Percentiles rank a stretch among this genome's conserved stretches.
Conservation (phyloP, 2,113 vertebrate species). For the Notothenia coriiceps region DNA sequence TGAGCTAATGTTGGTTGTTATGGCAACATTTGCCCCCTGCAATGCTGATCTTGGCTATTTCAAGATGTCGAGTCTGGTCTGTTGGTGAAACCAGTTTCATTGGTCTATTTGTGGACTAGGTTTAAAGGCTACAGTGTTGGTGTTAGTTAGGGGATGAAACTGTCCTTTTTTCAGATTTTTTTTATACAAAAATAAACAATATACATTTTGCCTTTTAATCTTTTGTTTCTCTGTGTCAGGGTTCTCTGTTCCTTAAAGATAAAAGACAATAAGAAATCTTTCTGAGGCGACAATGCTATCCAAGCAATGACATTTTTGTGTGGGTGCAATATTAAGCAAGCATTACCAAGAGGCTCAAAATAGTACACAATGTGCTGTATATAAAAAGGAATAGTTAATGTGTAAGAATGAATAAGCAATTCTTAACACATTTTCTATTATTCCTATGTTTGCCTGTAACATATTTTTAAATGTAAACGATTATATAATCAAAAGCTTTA, state of each 20-base stretch:
- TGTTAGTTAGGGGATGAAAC: background rate
- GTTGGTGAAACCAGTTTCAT: background rate
- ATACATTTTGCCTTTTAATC: background rate
- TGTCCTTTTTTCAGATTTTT: too few species aligned
- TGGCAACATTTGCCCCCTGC: background rate
- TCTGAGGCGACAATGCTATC: constrained; percentile 9
- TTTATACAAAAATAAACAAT: too few species aligned
- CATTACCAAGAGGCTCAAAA: background rate
- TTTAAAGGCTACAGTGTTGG: background rate
- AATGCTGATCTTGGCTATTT: background rate
- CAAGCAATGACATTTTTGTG: constrained; percentile 3
- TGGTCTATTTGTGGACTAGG: background rate
- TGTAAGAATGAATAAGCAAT: background rate
- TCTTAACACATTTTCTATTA: background rate
- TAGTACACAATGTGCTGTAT: background rate
- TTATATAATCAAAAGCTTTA: background rate
- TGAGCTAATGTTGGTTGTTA: background rate
- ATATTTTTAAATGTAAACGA: background rate
- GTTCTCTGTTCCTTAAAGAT: background rate
- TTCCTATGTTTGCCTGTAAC: background rate
- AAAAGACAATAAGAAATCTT: background rate
- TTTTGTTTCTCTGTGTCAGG: background rate
- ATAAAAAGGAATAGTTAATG: background rate
- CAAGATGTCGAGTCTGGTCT: background rate
- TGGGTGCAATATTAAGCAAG: constrained; percentile 23